Base-by-base conservation (phyloP, 1,140 invertebrate genomes). In the Habropoda laboriosa region DNA sequence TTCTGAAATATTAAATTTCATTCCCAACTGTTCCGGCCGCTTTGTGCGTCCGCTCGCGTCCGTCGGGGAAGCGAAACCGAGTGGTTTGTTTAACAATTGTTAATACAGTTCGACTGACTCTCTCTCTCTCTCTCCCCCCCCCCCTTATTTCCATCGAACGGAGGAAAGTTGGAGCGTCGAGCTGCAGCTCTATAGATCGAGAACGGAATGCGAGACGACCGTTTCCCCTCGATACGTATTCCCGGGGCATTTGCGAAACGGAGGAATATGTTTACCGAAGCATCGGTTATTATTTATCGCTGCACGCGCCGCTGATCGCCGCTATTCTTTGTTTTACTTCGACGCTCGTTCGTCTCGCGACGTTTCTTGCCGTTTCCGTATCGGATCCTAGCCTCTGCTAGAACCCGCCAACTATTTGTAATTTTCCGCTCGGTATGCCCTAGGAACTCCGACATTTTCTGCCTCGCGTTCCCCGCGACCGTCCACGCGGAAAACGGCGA, bases 341-440 rank as follows among this genome's bases (percentile, higher is more conserved):
- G 64, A 71, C 40, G 24, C n/a, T 27, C 38, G 27, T 24, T 3
- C 42, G 57, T 68, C 53, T 21, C 27, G 12, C 45, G 6, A 24
- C 16, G 40, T 66, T 63, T 57, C 30, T 38, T 16, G 53, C 51
- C n/a, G 74, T 73, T 68, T 49, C 55, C 40, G 66, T 47, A 49
- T 42, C 75, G 63, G 32, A 61, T 58, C 51, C 73, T 74, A 77
- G 61, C 70, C 71, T n/a, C n/a, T n/a, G 78, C 30, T 53, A 72
- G 76, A 63, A 77, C 83, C 75, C 81, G 79, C 75, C 45, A 89
- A 87, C 86, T 88, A 85, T 87, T 87, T 89, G 83, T 84, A 88
- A 89, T 83, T 84, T 89, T 89, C 85, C 73, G 79, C 88, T 66
- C 74, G 83, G 86, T 74, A 70, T 78, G 86, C 38, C 77, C 27